Base-by-base conservation (phyloP, 1,140 invertebrate genomes). In the Danaus plexippus region DNA sequence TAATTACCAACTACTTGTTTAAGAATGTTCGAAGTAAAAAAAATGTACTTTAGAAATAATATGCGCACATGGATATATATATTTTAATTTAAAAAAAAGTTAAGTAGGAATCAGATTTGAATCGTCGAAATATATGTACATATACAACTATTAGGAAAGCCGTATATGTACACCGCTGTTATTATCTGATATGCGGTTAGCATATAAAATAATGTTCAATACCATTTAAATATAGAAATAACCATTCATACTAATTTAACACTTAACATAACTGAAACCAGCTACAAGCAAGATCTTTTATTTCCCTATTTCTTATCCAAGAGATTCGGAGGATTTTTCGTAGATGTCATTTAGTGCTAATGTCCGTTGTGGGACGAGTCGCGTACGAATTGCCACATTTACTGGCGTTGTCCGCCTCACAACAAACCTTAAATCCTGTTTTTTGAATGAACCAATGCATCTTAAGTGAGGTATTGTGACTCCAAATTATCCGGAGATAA, bases 311-410 rank as follows among this genome's bases (percentile, higher is more conserved):
- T 67, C 71, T 77, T 80, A 76, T 84, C 73, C 75, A 65, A 71
- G 62, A 52, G 63, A 55, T 69, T 66, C 56, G 72, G 64, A 74
- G 75, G 78, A 81, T 84, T 81, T 81, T 83, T 80, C 74, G 75
- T 75, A 65, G 73, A 77, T 77, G 78, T 85, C 81, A 83, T 85
- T 83, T 85, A 80, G 81, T 83, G 81, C 67, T 85, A 85, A 83
- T 81, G 78, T 76, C 64, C 73, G 75, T 77, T 71, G 75, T 70
- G 77, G 71, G 72, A 69, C 73, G 78, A 71, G 70, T 66, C 64
- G 81, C 75, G 60, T 85, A 80, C 81, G 78, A 85, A 85, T 85
- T 76, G 77, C 70, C 67, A 66, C 67, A 85, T 85, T 85, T 81
- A 56, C 73, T 75, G 66, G 58, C 66, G 64, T 62, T 70, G 70